A percentile compares a stretch with the other conserved stretches of the same genome.
phyloP scores from a whole-genome alignment of 1,140 invertebrate species.

The Drosophila suzukii region DNA sequence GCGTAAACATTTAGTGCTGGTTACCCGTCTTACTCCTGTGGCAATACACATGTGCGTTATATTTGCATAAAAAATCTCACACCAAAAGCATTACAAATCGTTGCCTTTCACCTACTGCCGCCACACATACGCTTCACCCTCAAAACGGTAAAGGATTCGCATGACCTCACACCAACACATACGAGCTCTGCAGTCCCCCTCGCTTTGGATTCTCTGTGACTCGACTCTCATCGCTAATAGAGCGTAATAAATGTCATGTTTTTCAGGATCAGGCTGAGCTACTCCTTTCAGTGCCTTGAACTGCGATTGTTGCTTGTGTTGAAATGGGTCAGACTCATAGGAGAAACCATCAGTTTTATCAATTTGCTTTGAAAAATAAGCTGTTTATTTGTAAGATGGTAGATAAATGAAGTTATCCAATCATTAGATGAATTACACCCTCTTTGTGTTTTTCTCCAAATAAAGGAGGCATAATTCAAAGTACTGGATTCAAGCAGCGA shows the following conservation, averaged over 20 bases:
- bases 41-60: conserved; percentile 34
- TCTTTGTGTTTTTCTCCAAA: too few species aligned
- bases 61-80: conserved; percentile 69
- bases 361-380: conserved; percentile 49
- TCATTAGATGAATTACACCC: background rate
- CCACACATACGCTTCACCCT: conserved; percentile 41
- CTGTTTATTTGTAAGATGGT: conserved; percentile 65
- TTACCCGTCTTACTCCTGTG: conserved; percentile 41
- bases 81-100: conserved; percentile 71
- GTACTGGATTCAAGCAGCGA: too few species aligned
- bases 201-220: conserved; percentile 3
- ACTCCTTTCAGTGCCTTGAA: conserved; percentile 52
- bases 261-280: conserved; percentile 46
- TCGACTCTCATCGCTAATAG: conserved; percentile 63
- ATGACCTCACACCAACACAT: conserved; percentile 49
- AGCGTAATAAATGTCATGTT: conserved; percentile 83
- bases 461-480: too few species aligned
- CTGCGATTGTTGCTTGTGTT: conserved; percentile 33
- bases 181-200: conserved; percentile 7
- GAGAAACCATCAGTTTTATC: conserved; percentile 43
- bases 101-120: conserved; percentile 26
- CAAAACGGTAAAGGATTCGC: conserved; percentile 63
- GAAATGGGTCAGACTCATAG: conserved; percentile 39
- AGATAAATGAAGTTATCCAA: conserved; percentile 47
- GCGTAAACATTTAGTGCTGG: conserved; percentile 73